Conservation (phyloP, 2,113 vertebrate genomes). For the Clinocottus analis region DNA sequence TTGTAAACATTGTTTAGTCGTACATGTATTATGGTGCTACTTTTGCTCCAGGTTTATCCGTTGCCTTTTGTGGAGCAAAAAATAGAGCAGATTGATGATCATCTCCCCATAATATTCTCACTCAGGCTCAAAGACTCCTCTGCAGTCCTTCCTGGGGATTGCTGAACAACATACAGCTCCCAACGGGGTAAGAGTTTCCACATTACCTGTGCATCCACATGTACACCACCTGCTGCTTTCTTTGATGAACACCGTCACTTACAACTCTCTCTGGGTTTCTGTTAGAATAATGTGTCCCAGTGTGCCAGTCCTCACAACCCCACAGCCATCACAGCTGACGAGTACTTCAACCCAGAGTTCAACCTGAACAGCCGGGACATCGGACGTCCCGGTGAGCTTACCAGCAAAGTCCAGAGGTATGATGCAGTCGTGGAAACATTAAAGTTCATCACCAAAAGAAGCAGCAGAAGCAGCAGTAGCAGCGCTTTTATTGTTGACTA, state of each 20-base stretch:
- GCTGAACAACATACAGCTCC: slow-evolving; percentile 85
- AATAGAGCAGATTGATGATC: neutral
- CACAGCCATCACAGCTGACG: slow-evolving; percentile 86
- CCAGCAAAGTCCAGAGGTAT: slow-evolving; percentile 86
- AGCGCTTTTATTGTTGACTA: neutral
- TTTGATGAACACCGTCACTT: neutral
- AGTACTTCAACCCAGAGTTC: slow-evolving; percentile 86
- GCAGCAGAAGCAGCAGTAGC: neutral
- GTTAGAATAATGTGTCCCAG: slow-evolving; percentile 86
- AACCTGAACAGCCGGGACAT: slow-evolving; percentile 84
- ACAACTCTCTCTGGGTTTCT: neutral
- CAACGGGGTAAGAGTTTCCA: slow-evolving; percentile 80
- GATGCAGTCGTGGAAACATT: neutral
- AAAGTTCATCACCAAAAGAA: neutral
- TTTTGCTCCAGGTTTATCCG: neutral
- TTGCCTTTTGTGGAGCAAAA: neutral
- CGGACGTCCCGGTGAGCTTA: slow-evolving; percentile 84
- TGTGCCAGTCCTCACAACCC: slow-evolving; percentile 87
- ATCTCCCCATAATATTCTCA: neutral
- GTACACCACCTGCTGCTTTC: slow-evolving; percentile 6
- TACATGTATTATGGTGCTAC: neutral
- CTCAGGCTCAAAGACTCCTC: slow-evolving; percentile 82
- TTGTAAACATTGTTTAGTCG: neutral
- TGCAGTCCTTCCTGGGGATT: slow-evolving; percentile 86
- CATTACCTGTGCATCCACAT: neutral